Evolutionary conservation across 2,888 invertebrate species (phyloP).

Genomic region (Anarsia innoxiella): DNA sequence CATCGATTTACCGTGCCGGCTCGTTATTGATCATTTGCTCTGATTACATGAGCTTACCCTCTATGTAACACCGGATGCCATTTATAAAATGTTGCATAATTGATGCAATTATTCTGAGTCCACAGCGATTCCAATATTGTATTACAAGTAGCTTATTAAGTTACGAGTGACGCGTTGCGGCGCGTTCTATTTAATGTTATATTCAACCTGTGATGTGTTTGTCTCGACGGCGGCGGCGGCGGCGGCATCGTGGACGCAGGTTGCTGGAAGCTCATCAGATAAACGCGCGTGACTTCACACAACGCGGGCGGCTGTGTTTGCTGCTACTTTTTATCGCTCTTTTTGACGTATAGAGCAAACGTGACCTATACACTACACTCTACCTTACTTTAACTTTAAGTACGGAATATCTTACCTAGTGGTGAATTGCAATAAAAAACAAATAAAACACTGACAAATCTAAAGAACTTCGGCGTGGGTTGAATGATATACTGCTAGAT

Average conservation of each 20-base stretch:
- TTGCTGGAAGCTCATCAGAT: conserved; percentile 37
- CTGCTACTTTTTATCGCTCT: conserved; percentile 30
- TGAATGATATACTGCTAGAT: conserved; percentile 27
- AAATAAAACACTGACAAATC: conserved; percentile 23
- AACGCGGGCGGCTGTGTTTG: conserved; percentile 23
- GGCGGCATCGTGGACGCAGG: conserved; percentile 17
- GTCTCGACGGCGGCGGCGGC: no score
- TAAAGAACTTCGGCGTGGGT: conserved; percentile 26
- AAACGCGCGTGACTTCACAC: conserved; percentile 40
- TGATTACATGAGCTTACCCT: conserved; percentile 34
- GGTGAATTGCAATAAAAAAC: no score
- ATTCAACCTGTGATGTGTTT: conserved; percentile 14
- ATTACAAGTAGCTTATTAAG: conserved; percentile 22
- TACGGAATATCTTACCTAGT: no score
- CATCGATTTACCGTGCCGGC: conserved; percentile 41
- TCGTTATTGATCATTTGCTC: conserved; percentile 43
- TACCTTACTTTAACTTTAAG: no score
- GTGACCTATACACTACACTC: no score
- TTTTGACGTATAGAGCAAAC: conserved; percentile 19
- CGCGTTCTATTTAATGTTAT: conserved; percentile 19
- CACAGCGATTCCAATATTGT: conserved; percentile 24
- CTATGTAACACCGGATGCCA: conserved; percentile 30
- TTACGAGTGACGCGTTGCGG: background rate
- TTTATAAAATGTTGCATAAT: conserved; percentile 38
- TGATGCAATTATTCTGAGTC: conserved; percentile 29